Evolutionary conservation across 2,888 invertebrate genomes (phyloP), one percentile per base, ranked within the genome.

Genomic region (Morpho helenor): DNA sequence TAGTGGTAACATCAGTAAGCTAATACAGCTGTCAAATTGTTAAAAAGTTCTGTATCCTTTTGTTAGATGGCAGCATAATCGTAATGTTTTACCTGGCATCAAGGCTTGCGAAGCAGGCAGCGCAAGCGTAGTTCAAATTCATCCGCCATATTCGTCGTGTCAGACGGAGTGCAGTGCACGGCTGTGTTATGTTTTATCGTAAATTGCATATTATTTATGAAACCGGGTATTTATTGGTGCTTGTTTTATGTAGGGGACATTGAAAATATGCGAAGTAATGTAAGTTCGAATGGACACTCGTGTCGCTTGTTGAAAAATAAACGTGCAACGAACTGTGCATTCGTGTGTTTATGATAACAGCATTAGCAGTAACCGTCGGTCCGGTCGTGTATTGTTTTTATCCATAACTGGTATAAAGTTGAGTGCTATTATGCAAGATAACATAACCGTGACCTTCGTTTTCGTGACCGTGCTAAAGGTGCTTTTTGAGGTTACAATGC

Each of bases 101-200:
- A 8, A 53, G 73, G 75, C 71, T 77, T 74, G 76, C 60, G 55
- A 48, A 41, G 72, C 67, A 67, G 79, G 72, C 67, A 67, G 79
- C 82, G 88, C 88, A 87, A 82, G 88, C 89, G 88, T 89, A 89
- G 89, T 90, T 87, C 80, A 79, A 87, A 87, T 82, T 82, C 88
- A 84, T 87, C 89, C 88, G 90, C 89, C 89, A 90, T 90, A 87
- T 90, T 90, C 87, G 87, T 87, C 87, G 88, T 87, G 87, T 88
- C 88, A 82, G 84, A 79, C 87, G 87, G 82, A 85, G 82, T 87
- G 87, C 86, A 84, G 84, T 84, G 87, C 78, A 79, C 87, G 82
- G 80, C 82, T 82, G 84, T 87, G 80, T 76, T 84, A 88, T 87
- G 87, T 88, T 88, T 87, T 86, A 79, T 82, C 87, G 85, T 83